These are phyloP conservation scores for Aphelenchoides fujianensis DNA, from an alignment of 1,140 invertebrate genomes.

Conservation along the genomic window DNA sequence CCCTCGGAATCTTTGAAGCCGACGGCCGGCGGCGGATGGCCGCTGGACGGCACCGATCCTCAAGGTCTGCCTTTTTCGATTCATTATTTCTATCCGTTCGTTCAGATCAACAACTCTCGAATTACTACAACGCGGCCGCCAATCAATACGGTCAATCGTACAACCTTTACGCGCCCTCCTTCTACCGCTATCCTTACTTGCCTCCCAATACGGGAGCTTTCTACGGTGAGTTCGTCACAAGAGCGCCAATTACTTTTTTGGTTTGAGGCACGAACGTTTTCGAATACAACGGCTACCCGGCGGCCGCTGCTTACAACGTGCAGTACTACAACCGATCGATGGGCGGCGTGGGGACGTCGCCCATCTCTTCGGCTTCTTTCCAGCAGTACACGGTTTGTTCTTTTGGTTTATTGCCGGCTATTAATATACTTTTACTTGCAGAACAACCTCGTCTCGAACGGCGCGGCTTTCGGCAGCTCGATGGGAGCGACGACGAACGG, in stretches of 20 bases:
- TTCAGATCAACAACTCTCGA: conserved; percentile 11
- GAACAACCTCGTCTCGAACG: neutral
- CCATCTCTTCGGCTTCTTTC: neutral
- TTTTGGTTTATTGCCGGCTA: neutral
- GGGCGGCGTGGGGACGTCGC: neutral
- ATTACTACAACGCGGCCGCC: conserved; percentile 9
- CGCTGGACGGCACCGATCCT: neutral
- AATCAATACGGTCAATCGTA: conserved; percentile 7
- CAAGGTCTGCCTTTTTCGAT: neutral
- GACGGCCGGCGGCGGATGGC: neutral
- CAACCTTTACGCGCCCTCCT: neutral
- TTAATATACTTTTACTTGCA: neutral
- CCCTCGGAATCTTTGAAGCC: neutral
- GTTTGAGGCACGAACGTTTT: neutral
- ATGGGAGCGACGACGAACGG: neutral
- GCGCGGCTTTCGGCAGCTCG: neutral
- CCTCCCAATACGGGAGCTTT: neutral
- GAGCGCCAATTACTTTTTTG: neutral
- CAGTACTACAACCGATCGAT: conserved; percentile 14
- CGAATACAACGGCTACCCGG: conserved; percentile 9
- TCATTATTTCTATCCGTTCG: neutral
- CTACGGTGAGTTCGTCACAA: conserved; percentile 1
- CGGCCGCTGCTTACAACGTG: neutral
- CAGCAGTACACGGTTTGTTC: conserved; percentile 5
- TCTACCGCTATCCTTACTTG: neutral